phyloP scores from a whole-genome alignment of 1,140 invertebrate species.

The Tyrophagus putrescentiae region DNA sequence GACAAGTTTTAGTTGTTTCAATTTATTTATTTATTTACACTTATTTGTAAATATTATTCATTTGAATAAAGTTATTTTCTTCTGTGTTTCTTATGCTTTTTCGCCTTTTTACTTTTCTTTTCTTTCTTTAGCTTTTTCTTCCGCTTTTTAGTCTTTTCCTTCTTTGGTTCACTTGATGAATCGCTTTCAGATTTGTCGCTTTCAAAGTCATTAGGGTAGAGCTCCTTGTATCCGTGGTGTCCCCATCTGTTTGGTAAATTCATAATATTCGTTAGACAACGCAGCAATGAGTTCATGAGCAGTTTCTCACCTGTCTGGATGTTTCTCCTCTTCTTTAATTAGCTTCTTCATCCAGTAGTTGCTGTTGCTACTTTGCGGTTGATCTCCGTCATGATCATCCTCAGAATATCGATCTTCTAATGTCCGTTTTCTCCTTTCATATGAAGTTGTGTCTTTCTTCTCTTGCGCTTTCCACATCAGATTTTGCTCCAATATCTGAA shows the following conservation, averaged over 20 bases:
- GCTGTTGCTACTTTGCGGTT: not conserved
- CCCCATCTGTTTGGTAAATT: constrained; percentile 31
- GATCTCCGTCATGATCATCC: not conserved
- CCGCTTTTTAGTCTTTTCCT: constrained; percentile 5
- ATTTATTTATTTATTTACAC: too few relatives aligned
- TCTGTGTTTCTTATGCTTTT: too few relatives aligned
- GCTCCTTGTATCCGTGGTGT: constrained; percentile 33
- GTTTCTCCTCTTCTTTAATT: constrained; percentile 6
- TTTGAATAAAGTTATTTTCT: not conserved
- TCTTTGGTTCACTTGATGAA: constrained; percentile 14
- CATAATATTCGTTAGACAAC: not conserved
- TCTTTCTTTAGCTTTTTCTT: constrained; percentile 9
- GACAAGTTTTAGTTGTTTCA: too few relatives aligned
- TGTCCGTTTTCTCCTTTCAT: not conserved
- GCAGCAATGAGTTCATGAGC: not conserved
- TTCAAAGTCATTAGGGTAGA: constrained; percentile 33
- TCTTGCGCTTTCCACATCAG: constrained; percentile 15
- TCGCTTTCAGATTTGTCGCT: constrained; percentile 4
- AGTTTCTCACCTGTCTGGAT: not conserved
- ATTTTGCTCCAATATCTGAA: constrained; percentile 11
- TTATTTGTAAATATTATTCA: constrained; percentile 14
- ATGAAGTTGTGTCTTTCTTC: not conserved
- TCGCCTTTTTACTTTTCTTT: not conserved
- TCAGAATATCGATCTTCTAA: not conserved
- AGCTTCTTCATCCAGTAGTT: constrained; percentile 18